Conservation (phyloP, 2,888 invertebrate genomes). For the Meiosimyza decipiens region DNA sequence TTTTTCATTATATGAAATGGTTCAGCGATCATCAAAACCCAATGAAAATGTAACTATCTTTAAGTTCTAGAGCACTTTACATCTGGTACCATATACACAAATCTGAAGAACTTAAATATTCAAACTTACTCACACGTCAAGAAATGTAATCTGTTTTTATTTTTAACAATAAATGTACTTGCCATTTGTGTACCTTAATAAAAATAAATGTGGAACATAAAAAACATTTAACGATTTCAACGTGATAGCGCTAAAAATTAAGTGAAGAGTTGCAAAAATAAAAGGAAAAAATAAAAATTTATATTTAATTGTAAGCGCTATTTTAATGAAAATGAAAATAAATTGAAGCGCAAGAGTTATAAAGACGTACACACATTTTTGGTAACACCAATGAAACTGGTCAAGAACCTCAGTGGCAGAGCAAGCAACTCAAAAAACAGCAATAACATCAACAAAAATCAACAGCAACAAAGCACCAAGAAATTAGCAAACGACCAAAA, state of each 20-base stretch:
- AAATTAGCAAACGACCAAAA: slow-evolving; percentile 11
- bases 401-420: slow-evolving; percentile 23
- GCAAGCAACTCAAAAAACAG: background rate
- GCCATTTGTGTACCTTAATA: background rate
- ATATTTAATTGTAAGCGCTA: no score
- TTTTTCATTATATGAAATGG: no score
- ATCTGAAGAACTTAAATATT: no score
- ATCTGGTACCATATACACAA: no score
- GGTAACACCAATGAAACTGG: slow-evolving; percentile 19
- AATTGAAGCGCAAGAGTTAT: slow-evolving; percentile 1
- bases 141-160: no score
- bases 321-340: background rate
- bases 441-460: background rate
- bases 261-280: background rate
- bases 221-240: slow-evolving; percentile 32
- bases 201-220: slow-evolving; percentile 24
- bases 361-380: background rate
- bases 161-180: no score
- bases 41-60: no score
- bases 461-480: background rate
- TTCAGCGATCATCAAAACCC: no score
- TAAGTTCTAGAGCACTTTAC: no score
- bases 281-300: background rate
- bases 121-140: no score
- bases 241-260: slow-evolving; percentile 30